A percentile compares a stretch with the other conserved stretches of the same genome.
These are phyloP conservation scores for Yponomeuta cagnagella DNA, from an alignment of 2,888 invertebrate species.

Conservation along the genomic window DNA sequence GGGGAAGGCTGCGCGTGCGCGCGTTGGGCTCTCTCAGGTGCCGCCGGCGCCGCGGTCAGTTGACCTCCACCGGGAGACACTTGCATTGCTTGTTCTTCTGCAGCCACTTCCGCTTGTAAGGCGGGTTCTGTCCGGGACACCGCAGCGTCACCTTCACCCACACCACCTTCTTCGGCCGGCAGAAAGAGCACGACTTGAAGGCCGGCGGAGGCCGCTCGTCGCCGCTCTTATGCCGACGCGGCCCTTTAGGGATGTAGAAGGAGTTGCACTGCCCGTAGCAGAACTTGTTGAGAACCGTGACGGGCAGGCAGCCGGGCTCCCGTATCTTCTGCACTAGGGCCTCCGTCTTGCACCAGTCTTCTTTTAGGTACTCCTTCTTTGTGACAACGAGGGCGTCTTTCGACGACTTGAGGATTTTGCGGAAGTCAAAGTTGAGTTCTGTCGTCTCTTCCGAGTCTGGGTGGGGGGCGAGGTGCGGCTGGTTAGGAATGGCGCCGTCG, in stretches of 20 bases:
- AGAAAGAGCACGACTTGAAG: slow-evolving; percentile 83
- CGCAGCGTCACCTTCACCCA: slow-evolving; percentile 80
- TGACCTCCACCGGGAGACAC: slow-evolving; percentile 77
- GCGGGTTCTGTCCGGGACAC: slow-evolving; percentile 78
- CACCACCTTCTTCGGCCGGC: slow-evolving; percentile 79
- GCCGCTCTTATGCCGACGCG: slow-evolving; percentile 63
- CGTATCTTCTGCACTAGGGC: slow-evolving; percentile 81
- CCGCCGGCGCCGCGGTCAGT: slow-evolving; percentile 43
- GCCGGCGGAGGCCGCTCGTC: slow-evolving; percentile 76
- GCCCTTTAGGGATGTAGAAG: slow-evolving; percentile 83
- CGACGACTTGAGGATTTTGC: slow-evolving; percentile 78
- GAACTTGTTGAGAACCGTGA: slow-evolving; percentile 81
- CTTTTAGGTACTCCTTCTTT: slow-evolving; percentile 79
- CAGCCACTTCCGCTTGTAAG: slow-evolving; percentile 77
- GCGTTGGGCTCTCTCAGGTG: slow-evolving; percentile 4
- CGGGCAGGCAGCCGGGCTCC: slow-evolving; percentile 81
- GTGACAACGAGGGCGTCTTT: slow-evolving; percentile 80
- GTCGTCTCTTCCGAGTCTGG: slow-evolving; percentile 62
- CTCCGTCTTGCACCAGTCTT: slow-evolving; percentile 85
- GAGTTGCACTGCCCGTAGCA: slow-evolving; percentile 89
- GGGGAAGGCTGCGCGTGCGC: slow-evolving; percentile 1
- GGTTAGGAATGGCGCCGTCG: slow-evolving; percentile 70
- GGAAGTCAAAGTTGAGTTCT: slow-evolving; percentile 66
- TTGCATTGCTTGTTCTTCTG: slow-evolving; percentile 82
- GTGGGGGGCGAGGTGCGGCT: slow-evolving; percentile 49